Evolutionary conservation across 2,797 vertebrate species (phyloP).

Genomic region (Cyprinella venusta): DNA sequence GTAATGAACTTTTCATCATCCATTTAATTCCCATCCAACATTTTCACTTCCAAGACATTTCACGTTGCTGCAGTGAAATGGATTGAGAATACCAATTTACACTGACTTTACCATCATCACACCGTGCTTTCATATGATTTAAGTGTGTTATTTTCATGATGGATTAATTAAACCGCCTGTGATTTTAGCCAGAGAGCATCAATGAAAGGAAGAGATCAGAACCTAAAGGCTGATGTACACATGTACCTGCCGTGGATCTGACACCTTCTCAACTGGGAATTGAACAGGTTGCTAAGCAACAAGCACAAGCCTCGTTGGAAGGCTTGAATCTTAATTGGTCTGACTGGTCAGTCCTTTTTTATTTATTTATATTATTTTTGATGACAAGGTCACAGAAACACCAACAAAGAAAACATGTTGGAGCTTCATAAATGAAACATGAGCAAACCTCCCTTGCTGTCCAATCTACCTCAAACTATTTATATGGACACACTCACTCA

Average conservation of each 20-base stretch:
- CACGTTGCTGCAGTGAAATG: slow-evolving; percentile 15
- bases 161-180: slow-evolving; percentile 10
- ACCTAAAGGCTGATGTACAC: slow-evolving; percentile 49
- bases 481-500: slow-evolving; percentile 45
- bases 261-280: slow-evolving; percentile 61
- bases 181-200: slow-evolving; percentile 29
- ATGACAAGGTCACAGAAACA: slow-evolving; percentile 37
- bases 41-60: background rate
- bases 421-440: slow-evolving; percentile 53
- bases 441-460: slow-evolving; percentile 38
- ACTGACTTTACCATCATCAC: background rate
- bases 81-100: slow-evolving; percentile 26
- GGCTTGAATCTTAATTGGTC: slow-evolving; percentile 61
- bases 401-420: slow-evolving; percentile 21
- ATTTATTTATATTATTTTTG: background rate
- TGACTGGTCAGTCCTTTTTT: slow-evolving; percentile 25
- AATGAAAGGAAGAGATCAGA: slow-evolving; percentile 52
- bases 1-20: background rate
- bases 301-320: slow-evolving; percentile 57
- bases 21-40: background rate
- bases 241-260: slow-evolving; percentile 55
- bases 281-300: slow-evolving; percentile 73
- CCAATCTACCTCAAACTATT: slow-evolving; percentile 52
- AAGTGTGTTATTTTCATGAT: slow-evolving; percentile 31
- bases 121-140: background rate